These are phyloP conservation scores for Ceyx margarethae DNA, from an alignment of 2,113 vertebrate species.

Conservation along the genomic window DNA sequence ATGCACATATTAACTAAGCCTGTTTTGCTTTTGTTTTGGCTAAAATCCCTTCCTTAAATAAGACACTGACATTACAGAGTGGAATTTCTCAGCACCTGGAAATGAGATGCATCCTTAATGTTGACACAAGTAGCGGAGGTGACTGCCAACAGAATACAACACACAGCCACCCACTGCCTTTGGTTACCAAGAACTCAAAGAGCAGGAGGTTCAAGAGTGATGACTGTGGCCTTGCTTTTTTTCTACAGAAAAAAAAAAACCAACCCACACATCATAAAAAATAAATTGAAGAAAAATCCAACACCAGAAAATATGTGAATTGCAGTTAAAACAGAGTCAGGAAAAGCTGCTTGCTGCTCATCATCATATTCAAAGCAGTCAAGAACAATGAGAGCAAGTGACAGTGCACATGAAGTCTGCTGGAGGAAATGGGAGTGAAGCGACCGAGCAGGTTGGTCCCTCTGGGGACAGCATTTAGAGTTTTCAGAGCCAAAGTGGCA, in stretches of 20 bases:
- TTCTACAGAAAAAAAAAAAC: not conserved
- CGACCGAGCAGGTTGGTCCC: not conserved
- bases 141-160: not conserved
- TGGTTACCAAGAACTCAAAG: not conserved
- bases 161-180: not conserved
- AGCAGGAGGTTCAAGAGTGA: not conserved
- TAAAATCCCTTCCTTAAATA: not conserved
- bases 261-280: not conserved
- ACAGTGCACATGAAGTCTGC: not conserved
- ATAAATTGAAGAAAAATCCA: not conserved
- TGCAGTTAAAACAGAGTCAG: accelerated
- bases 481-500: not conserved
- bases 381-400: not conserved
- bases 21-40: not conserved
- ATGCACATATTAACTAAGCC: not conserved
- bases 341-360: not conserved
- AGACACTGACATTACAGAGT: not conserved
- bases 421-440: not conserved
- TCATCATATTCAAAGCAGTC: not conserved
- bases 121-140: not conserved
- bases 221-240: not conserved
- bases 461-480: not conserved
- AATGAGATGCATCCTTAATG: not conserved
- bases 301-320: not conserved
- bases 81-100: not conserved